Base-by-base conservation (phyloP, 35 echinoderm and acorn worm genomes). In the Diadema setosum region DNA sequence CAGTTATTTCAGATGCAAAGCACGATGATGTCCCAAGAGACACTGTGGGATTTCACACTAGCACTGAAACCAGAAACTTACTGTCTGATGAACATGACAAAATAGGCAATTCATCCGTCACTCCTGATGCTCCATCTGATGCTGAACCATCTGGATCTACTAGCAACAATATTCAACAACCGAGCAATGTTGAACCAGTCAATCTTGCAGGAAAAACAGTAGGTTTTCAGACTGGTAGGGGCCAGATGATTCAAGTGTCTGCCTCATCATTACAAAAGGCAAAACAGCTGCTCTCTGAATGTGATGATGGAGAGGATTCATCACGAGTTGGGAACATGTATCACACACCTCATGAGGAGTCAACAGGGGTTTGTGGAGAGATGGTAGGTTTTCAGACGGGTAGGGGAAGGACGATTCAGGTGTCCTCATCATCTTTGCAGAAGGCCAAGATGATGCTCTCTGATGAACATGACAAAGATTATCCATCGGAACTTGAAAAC, bases 381-480 rank as follows among this genome's bases (percentile, higher is more conserved):
- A 34, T 26, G 6, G n/a, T 65, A 57, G 93, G 93, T 4, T 90
- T 90, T 40, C 93, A 94, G 81, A 90, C 93, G 20, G 93, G 39
- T 4, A 74, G 75, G 50, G 93, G 93, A 44, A 82, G 42, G 6
- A 90, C 46, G 52, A 67, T 94, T 21, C 23, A 58, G 39, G 83
- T 94, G 39, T 86, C 83, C 39, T 52, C 65, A 24, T 69, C 85
- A 32, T 80, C 84, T 15, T 42, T 95, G 21, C 16, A 40, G 20
- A 91, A 69, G 34, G 89, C 89, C 9, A 87, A 88, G 23, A 45
- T 76, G 65, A n/a, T n/a, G n/a, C 36, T 91, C 39, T 65, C 84
- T 45, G 80, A 39, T 70, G 42, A 50, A 50, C 80, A 31, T 27
- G 30, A 25, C 18, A 1, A 17, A 50, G 25, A n/a, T n/a, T n/a